Conservation (phyloP, 2,888 invertebrate genomes). For the Tanytarsus gracilentus region DNA sequence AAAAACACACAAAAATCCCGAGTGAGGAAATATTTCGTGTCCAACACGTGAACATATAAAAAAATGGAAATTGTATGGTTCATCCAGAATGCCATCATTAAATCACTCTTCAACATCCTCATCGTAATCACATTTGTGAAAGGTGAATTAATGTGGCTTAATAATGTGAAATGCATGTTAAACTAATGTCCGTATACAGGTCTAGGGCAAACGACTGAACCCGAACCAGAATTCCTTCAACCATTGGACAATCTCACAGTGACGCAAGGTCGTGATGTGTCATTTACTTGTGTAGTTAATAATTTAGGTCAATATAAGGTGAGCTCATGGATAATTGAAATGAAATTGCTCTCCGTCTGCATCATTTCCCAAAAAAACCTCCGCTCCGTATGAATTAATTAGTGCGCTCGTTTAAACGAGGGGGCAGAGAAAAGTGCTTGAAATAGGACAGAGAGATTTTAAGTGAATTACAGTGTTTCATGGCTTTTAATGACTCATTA, state of each 20-base stretch:
- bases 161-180: not conserved
- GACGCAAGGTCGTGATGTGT: slow-evolving; percentile 76
- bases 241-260: slow-evolving; percentile 80
- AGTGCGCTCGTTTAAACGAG: not conserved
- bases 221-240: slow-evolving; percentile 72
- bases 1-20: not conserved
- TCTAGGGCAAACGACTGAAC: slow-evolving; percentile 57
- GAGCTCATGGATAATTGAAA: slow-evolving; percentile 36
- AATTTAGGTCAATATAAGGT: slow-evolving; percentile 82
- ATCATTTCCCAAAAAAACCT: not conserved
- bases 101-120: slow-evolving; percentile 18
- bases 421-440: no score
- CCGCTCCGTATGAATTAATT: not conserved
- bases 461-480: slow-evolving; percentile 5
- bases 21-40: not conserved
- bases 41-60: not conserved
- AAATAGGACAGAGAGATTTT: not conserved
- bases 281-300: slow-evolving; percentile 84
- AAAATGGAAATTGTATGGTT: slow-evolving; percentile 15
- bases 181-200: slow-evolving; percentile 45
- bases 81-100: slow-evolving; percentile 10
- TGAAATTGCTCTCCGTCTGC: slow-evolving; percentile 9
- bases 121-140: slow-evolving; percentile 18
- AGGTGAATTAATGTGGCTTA: slow-evolving; percentile 1
- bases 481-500: not conserved